Evolutionary conservation across 2,888 invertebrate genomes (phyloP), one percentile per base, ranked within the genome.

Genomic region (Drosophila rellima): DNA sequence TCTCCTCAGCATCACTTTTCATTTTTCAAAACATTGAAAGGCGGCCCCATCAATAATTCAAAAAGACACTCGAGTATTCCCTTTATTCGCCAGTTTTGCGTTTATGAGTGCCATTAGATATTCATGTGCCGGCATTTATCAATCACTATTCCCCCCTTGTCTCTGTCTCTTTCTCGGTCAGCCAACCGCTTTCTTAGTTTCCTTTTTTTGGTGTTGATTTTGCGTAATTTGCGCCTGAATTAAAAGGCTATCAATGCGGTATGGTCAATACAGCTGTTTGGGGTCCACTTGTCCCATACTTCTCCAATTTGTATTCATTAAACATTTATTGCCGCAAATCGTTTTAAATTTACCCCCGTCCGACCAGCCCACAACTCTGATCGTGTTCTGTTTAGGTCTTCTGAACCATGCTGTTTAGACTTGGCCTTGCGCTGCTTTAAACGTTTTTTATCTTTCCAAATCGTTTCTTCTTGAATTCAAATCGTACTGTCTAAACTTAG

Each of bases 151-250:
- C 45, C n/a, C 2, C 18, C 15, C 11, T 13, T 0, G 11, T 20
- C 4, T 7, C 13, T 17, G 20, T 7, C 11, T 11, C 48, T 35
- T 26, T 2, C 29, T 1, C 42, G 4, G 13, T 10, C 23, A n/a
- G 3, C 23, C 11, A 0, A 2, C 10, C 3, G 17, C n/a, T 13
- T 33, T 45, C 6, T n/a, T n/a, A 31, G 29, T 2, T 29, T 1
- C 23, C 17, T 78, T 78, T 65, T 80, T 78, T 63, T 66, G 69
- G 69, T 86, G 84, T 88, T 86, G 81, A 84, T 86, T 86, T 83
- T 88, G 78, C 81, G 81, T 84, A 88, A 88, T 84, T 84, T 86
- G 70, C 71, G 73, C 69, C 71, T 57, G 79, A 80, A 88, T 84
- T 84, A 84, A 84, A 88, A 82, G 86, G 83, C 79, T 86, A 82